Evolutionary conservation across 2,888 invertebrate genomes (phyloP), one percentile per base, ranked within the genome.

Genomic region (Brachynemurus nebulosus): DNA sequence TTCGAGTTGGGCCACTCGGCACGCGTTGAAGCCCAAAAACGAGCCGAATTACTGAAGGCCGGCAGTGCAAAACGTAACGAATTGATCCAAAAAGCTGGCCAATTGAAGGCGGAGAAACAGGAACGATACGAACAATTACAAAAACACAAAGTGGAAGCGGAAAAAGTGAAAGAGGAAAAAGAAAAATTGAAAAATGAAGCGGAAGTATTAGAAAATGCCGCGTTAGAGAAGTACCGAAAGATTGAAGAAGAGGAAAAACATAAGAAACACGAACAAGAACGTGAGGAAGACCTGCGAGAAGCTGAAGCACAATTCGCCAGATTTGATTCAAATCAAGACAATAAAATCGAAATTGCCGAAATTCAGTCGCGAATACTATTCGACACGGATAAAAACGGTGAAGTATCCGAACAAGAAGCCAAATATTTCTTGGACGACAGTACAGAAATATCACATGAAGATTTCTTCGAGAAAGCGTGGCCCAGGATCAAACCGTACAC

Each of bases 341-440:
- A 78, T 38, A 71, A 79, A 34, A 61, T 93, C 27, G 75, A 78
- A 48, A 56, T 78, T 37, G 65, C 69, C 45, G 88, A 83, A 67
- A 59, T 88, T 6, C 78, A 80, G 65, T 70, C 75, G 2, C 76
- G 80, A 46, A 69, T 72, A 55, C 78, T 77, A 37, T 89, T 97
- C 66, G 97, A 97, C 67, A 81, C 79, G 53, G 84, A 97, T 64
- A 78, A 78, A 48, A 83, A 95, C 69, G 95, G 93, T 7, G 75
- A 75, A 54, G 89, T 97, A 12, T 78, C 84, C 47, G 78, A 80
- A 18, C 92, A 92, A 46, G 96, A 97, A 68, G 82, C 88, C 0
- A 77, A 74, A 57, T 78, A 70, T 57, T 85, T 83, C 63, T 65
- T 86, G 43, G 76, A 74, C 51, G 79, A 81, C 47, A 71, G 73